Evolutionary conservation across 2,888 invertebrate genomes (phyloP), one percentile per base, ranked within the genome.

Genomic region (Lasioglossum pauxillum): DNA sequence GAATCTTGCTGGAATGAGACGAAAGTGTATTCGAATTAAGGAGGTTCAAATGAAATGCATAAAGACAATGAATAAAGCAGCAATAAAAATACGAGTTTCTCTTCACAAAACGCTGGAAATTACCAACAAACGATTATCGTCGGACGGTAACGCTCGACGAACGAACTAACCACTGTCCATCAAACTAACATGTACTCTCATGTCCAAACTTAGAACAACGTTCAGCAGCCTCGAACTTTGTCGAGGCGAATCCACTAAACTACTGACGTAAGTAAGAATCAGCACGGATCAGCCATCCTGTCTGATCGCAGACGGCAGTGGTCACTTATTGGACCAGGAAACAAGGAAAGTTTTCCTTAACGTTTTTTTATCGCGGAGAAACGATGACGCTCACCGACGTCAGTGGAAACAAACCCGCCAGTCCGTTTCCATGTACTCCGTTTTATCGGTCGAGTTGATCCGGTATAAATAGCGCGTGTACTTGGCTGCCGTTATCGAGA

Each of bases 381-480:
- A 41, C 46, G 16, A 64, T 14, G 41, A 49, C 46, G 60, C 46
- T 5, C 46, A 35, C 44, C 44, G 5, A 78, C 44, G 7, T 73
- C 16, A 14, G 31, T 72, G 73, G 7, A n/a, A 31, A 44, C 41
- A 14, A 23, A 27, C 14, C 14, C 16, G 14, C 60, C 5, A 49
- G 31, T 53, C 23, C 19, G 19, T 76, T 57, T 71, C 23, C 35
- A 41, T 2, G 31, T 27, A 75, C 38, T 74, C 64, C 35, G 75
- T 71, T 57, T 31, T 38, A 49, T 64, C 12, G 16, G 46, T 57
- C 38, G 46, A 60, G 46, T 67, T 72, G 38, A 67, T 53, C n/a
- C 10, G 60, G 71, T 76, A 76, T 64, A 46, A 75, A 83, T 71
- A 80, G 27, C 67, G 31, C 12, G 31, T 27, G 27, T 5, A 31